phyloP scores from a whole-genome alignment of 2,888 invertebrate genomes.

The Brassicogethes aeneus region DNA sequence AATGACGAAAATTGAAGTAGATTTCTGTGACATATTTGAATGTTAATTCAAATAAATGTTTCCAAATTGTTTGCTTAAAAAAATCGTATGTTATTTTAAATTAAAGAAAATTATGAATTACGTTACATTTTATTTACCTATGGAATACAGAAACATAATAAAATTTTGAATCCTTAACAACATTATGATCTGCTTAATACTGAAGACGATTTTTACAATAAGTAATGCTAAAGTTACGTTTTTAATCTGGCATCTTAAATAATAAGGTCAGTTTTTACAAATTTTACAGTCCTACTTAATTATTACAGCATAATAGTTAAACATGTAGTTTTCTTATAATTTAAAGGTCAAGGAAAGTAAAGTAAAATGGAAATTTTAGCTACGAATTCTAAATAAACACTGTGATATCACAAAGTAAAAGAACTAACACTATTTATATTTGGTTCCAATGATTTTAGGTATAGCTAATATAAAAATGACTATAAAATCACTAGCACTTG shows the following conservation, averaged over 20 bases:
- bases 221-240: slow-evolving; percentile 3
- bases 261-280: background rate
- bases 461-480: slow-evolving; percentile 31
- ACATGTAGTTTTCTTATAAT: too few relatives aligned
- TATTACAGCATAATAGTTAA: too few relatives aligned
- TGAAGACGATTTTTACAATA: slow-evolving; percentile 15
- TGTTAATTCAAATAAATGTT: too few relatives aligned
- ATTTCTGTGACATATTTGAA: too few relatives aligned
- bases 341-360: too few relatives aligned
- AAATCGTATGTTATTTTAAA: too few relatives aligned
- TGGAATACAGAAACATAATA: slow-evolving; percentile 11
- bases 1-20: too few relatives aligned
- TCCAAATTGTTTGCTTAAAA: too few relatives aligned
- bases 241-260: too few relatives aligned
- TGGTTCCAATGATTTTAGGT: slow-evolving; percentile 22
- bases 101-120: too few relatives aligned
- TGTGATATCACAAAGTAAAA: background rate
- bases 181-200: slow-evolving; percentile 10
- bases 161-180: slow-evolving; percentile 13
- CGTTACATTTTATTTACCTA: background rate
- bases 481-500: slow-evolving; percentile 30
- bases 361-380: too few relatives aligned
- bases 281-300: background rate
- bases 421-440: slow-evolving; percentile 7
- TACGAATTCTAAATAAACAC: too few relatives aligned